Conservation (phyloP, 53 echinoderm and acorn worm genomes). For the Echinarachnius parma region DNA sequence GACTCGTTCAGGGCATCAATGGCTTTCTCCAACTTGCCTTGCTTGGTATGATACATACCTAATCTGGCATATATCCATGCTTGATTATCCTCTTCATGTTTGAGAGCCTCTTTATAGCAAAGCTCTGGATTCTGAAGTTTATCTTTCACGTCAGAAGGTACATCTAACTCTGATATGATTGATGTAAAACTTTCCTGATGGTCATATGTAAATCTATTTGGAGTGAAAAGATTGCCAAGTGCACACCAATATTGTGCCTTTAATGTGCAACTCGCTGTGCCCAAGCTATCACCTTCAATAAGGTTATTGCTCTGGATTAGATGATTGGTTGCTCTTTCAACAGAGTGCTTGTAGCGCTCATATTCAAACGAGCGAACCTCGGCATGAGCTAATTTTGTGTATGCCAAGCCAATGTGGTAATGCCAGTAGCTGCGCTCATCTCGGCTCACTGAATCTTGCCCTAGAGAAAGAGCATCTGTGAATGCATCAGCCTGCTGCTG, state of each 20-base stretch:
- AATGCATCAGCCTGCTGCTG: not conserved
- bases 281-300: too few relatives aligned
- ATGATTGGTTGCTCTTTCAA: too few relatives aligned
- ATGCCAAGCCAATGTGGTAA: not conserved
- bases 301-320: too few relatives aligned
- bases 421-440: not conserved
- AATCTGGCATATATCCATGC: slow-evolving; percentile 7
- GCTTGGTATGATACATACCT: not conserved
- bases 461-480: not conserved
- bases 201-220: not conserved
- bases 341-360: too few relatives aligned
- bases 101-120: not conserved
- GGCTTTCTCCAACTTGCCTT: too few relatives aligned
- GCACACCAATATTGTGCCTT: slow-evolving; percentile 2
- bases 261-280: too few relatives aligned
- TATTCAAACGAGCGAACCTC: not conserved
- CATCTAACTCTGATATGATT: too few relatives aligned
- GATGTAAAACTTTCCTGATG: too few relatives aligned
- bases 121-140: not conserved
- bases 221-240: slow-evolving; percentile 1
- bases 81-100: not conserved
- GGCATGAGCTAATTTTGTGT: not conserved
- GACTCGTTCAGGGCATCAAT: too few relatives aligned
- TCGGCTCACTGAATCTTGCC: not conserved
- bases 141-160: too few relatives aligned